phyloP scores from a whole-genome alignment of 2,113 vertebrate species.

The Halichoeres trimaculatus region DNA sequence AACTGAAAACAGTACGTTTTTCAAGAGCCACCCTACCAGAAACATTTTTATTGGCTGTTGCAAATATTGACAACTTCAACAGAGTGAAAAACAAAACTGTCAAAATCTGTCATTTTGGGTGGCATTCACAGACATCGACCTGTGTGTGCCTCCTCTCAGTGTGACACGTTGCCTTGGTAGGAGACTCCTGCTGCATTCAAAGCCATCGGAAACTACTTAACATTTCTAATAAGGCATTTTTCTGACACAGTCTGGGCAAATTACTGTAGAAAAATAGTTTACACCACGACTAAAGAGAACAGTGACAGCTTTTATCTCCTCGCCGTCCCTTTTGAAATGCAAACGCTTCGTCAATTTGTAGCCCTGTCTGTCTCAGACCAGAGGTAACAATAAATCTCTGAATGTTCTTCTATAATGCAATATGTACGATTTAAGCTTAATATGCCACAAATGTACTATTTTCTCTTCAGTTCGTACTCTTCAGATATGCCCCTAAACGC shows the following conservation, averaged over 20 bases:
- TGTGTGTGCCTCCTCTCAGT: background rate
- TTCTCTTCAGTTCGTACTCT: too few relatives aligned
- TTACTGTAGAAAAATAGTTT: fast-evolving
- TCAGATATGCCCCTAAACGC: constrained; percentile 18
- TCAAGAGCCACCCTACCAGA: background rate
- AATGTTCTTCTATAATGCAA: background rate
- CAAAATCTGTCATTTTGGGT: background rate
- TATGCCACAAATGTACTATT: too few relatives aligned
- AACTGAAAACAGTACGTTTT: background rate
- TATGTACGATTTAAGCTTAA: too few relatives aligned
- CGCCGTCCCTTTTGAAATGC: background rate
- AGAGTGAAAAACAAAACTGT: too few relatives aligned
- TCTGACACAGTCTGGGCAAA: fast-evolving
- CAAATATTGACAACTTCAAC: too few relatives aligned
- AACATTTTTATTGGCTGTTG: background rate
- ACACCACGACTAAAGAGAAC: background rate
- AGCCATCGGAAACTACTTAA: background rate
- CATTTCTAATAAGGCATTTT: too few relatives aligned
- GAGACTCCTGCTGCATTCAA: constrained; percentile 35
- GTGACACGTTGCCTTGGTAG: constrained; percentile 61
- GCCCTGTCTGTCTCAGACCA: background rate
- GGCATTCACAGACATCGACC: background rate
- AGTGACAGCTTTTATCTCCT: background rate
- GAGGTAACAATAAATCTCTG: background rate
- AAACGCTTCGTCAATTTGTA: background rate